Evolutionary conservation across 2,113 vertebrate genomes (phyloP).

Genomic region (Cyprinus carpio): DNA sequence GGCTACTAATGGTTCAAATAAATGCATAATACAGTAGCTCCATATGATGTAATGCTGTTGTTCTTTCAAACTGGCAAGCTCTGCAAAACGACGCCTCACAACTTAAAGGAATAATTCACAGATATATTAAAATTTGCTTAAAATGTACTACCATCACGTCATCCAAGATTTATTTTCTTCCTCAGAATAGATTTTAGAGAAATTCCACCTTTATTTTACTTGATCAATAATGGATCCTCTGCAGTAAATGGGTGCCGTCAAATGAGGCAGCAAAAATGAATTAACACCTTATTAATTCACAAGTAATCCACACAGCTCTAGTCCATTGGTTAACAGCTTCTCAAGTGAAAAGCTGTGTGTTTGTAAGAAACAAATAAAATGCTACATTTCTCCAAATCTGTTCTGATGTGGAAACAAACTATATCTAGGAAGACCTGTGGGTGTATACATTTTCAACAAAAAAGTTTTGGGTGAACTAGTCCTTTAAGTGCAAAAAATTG

Average conservation of each 20-base stretch:
- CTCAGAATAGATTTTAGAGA: neutral
- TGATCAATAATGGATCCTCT: neutral
- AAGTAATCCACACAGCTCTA: no score
- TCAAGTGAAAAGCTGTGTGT: no score
- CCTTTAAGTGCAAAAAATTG: constrained; percentile 9
- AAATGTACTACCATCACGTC: neutral
- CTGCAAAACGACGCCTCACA: neutral
- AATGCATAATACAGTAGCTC: neutral
- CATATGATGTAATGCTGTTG: constrained; percentile 8
- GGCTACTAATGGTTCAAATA: neutral
- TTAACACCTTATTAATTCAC: no score
- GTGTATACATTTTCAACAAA: neutral
- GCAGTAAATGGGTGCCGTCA: neutral
- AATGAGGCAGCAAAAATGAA: no score
- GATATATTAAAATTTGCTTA: no score
- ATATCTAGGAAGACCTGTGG: neutral
- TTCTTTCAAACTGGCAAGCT: neutral
- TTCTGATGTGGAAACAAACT: no score
- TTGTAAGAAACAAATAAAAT: no score
- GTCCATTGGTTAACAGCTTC: no score
- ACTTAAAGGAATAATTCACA: neutral
- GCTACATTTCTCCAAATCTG: no score
- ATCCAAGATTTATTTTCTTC: neutral
- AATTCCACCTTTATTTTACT: neutral
- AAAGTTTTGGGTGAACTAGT: neutral